Conservation (phyloP, 2,113 vertebrate genomes). For the Muscicapa adusta region DNA sequence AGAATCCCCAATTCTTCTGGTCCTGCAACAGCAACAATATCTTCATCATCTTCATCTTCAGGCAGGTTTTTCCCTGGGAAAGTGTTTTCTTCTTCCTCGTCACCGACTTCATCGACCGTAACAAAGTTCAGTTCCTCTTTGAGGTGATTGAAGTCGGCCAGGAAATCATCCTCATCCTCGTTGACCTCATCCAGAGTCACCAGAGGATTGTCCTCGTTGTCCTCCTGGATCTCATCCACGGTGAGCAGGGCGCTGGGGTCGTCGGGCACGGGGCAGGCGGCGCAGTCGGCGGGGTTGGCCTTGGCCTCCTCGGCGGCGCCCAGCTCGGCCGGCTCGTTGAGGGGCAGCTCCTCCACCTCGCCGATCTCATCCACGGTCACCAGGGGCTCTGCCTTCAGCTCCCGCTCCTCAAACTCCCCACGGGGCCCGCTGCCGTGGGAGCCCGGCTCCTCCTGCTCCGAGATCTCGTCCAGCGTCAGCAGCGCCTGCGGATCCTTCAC, state of each 20-base stretch:
- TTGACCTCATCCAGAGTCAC: constrained; percentile 75
- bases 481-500: constrained; percentile 67
- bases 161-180: constrained; percentile 73
- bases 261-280: constrained; percentile 60
- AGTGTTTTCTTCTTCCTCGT: constrained; percentile 48
- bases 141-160: constrained; percentile 73
- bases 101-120: constrained; percentile 83
- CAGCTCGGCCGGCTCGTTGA: constrained; percentile 34
- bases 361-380: constrained; percentile 77
- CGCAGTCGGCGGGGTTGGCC: neutral
- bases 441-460: constrained; percentile 71
- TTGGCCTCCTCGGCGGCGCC: neutral
- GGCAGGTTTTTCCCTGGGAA: accelerated
- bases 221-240: constrained; percentile 71
- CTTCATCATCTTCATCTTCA: neutral
- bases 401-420: constrained; percentile 31
- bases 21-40: neutral
- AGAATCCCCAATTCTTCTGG: constrained; percentile 29
- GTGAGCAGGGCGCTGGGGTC: constrained; percentile 67
- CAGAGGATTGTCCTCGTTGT: constrained; percentile 65
- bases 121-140: constrained; percentile 81
- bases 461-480: constrained; percentile 79
- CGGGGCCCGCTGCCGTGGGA: neutral
- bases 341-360: constrained; percentile 72
- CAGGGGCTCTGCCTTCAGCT: constrained; percentile 68